Evolutionary conservation across 2,888 invertebrate species (phyloP), one percentile per base, ranked within the genome.

Genomic region (Hirtodrosophila confusa): DNA sequence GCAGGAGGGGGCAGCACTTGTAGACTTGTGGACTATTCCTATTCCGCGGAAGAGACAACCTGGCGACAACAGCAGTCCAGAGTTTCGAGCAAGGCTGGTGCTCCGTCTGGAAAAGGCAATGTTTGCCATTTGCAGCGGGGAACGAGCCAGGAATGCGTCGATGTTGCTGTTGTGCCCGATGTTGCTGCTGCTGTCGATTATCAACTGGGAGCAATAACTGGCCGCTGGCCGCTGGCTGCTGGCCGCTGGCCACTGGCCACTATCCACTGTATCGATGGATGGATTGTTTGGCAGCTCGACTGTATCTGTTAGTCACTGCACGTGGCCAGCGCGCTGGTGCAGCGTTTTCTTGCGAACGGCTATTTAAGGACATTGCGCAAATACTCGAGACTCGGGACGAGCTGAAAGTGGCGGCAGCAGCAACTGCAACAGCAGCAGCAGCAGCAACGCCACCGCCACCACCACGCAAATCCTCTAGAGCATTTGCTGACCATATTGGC

Each of bases 381-480:
- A 86, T 82, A 76, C 71, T 60, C 80, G 55, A 66, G 68, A 58
- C 61, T 64, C 45, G 60, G 61, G 54, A 49, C 36, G 44, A 41
- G 33, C 48, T 41, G 61, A 69, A 69, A 65, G 54, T 17, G 17
- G 17, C 17, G 2, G 17, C 17, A 37, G 11, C 12, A 17, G 35
- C 37, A 6, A 35, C 17, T 10, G 31, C 47, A 29, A n/a, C 23
- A 31, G 36, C 24, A 31, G 10, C 35, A 11, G 40, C 27, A 37
- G 40, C 40, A 44, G 37, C 49, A 45, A 39, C 43, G n/a, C 23
- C 43, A 37, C 31, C 49, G 45, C 51, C 51, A 50, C 37, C 75
- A 71, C 82, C 87, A 88, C 86, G 87, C 87, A 88, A 88, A 88
- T 89, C 89, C 87, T 89, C 87, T 82, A 88, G 87, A 88, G 87